Evolutionary conservation across 2,113 vertebrate genomes (phyloP).

Genomic region (Mormyrus lacerda): DNA sequence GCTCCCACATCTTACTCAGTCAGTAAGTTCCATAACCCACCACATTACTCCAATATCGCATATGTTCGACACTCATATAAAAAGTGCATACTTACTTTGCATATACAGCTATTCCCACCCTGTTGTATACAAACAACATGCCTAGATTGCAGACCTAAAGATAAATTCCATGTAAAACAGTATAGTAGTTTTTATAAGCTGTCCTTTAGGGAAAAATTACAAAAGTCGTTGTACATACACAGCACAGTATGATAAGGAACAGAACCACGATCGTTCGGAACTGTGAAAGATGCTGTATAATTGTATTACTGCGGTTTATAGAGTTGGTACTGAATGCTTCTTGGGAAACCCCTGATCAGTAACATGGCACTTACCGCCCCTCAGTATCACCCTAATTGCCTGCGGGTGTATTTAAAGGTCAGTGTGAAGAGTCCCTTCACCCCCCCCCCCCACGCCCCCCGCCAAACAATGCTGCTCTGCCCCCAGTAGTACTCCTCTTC

Average conservation of each 20-base stretch:
- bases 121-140: neutral
- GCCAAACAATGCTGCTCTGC: conserved; percentile 9
- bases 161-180: neutral
- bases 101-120: neutral
- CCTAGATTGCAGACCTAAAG: neutral
- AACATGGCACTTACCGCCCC: neutral
- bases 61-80: neutral
- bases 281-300: neutral
- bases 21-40: neutral
- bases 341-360: neutral
- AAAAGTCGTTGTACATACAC: neutral
- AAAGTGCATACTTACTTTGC: neutral
- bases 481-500: conserved; percentile 10
- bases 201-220: neutral
- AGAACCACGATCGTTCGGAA: neutral
- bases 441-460: neutral
- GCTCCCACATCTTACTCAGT: neutral
- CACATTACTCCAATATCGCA: neutral
- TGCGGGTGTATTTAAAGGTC: neutral
- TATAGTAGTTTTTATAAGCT: neutral
- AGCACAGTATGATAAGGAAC: neutral
- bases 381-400: neutral
- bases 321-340: neutral
- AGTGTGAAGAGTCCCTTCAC: neutral
- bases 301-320: neutral